Evolutionary conservation across 2,113 vertebrate genomes (phyloP).

Genomic region (Dasypus novemcinctus): DNA sequence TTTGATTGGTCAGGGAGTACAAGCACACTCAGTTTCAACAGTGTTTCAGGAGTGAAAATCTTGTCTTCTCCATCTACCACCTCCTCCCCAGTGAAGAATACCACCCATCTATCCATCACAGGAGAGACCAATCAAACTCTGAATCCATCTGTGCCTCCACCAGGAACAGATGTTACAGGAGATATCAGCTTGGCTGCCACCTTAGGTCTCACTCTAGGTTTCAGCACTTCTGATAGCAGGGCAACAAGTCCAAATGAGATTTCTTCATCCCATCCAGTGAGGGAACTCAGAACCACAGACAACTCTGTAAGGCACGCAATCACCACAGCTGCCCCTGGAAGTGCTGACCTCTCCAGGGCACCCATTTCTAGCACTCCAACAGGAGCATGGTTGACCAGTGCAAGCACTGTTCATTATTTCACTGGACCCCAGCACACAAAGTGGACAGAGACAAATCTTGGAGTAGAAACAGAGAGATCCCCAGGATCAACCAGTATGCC

Average conservation of each 20-base stretch:
- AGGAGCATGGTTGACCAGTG: not conserved
- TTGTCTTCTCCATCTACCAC: not conserved
- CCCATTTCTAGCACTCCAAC: not conserved
- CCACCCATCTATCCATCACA: not conserved
- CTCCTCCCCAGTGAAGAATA: not conserved
- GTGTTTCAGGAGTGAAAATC: not conserved
- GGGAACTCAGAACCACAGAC: not conserved
- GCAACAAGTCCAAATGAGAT: not conserved
- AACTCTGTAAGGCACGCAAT: not conserved
- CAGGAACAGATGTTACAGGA: not conserved
- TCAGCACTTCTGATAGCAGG: not conserved
- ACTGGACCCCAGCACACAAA: not conserved
- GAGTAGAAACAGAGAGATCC: not conserved
- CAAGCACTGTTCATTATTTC: not conserved
- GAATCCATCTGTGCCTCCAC: not conserved
- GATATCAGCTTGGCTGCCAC: not conserved
- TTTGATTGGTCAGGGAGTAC: not conserved
- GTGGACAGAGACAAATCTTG: not conserved
- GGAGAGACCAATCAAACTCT: not conserved
- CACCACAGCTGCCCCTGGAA: not conserved
- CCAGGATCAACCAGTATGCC: too few relatives aligned
- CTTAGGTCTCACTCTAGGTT: not conserved
- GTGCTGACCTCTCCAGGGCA: not conserved
- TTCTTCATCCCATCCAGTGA: not conserved
- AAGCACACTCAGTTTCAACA: not conserved